Base-by-base conservation (phyloP, 1,140 invertebrate species). In the Tenebrio molitor region DNA sequence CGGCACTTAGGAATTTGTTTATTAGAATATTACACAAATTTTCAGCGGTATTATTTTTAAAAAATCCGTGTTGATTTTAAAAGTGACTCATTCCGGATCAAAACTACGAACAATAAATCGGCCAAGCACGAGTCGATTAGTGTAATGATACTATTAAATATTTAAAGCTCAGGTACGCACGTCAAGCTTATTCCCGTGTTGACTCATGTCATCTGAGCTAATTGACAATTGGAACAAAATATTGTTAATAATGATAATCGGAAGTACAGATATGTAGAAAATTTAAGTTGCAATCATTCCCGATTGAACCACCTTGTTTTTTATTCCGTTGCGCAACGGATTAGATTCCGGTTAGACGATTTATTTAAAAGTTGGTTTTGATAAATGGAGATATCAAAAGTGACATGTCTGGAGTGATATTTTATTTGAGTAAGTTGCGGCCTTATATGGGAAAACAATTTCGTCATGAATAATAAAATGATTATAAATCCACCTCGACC, bases 381-480 rank as follows among this genome's bases (percentile, higher is more conserved):
- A 58, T 58, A 58, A 58, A 58, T 58, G 12, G 50, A 58, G 50
- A 58, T 29, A 58, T 58, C 50, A 58, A 53, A 53, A 53, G 21
- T 53, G 50, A 58, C 50, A 58, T 12, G 50, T 58, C 50, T 58
- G 23, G 21, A 58, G 50, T 58, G 50, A 58, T 58, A 58, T 58
- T 58, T 58, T 58, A 58, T 58, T 58, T 14, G 21, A 58, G 23
- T 58, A 58, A 21, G 21, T 29, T 21, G 21, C 21, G 25, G 12
- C 50, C 50, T 58, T 58, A 29, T 58, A 58, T 29, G 50, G 50
- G 8, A 29, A 29, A 58, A 58, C 50, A 58, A 58, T 58, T 29
- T 58, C 50, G 29, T 25, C 50, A 58, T 58, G 50, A 58, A 58
- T 58, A 58, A 58, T 58, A 58, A 58, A 58, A 58, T 25, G 50